Conservation (phyloP, 2,888 invertebrate species). For the Macroteleia sp. region DNA sequence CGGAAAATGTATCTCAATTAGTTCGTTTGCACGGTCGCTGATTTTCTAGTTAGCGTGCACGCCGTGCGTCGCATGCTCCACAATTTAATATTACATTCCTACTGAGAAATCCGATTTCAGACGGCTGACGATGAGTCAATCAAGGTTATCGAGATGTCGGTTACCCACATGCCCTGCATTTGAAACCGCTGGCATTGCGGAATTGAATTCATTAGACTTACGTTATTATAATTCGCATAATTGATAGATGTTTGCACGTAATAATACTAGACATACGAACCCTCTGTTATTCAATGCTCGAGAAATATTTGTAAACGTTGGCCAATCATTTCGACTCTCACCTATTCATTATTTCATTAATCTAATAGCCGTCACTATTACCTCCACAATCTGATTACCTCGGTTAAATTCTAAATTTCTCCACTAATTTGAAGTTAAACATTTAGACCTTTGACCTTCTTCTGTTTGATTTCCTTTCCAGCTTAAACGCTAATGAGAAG, state of each 20-base stretch:
- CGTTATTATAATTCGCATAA: slow-evolving; percentile 49
- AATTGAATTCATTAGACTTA: slow-evolving; percentile 48
- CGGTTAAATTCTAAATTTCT: too few relatives aligned
- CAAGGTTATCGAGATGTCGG: slow-evolving; percentile 51
- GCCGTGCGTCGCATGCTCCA: slow-evolving; percentile 40
- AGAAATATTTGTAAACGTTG: too few relatives aligned
- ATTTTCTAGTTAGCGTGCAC: slow-evolving; percentile 19
- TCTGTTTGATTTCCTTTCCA: too few relatives aligned
- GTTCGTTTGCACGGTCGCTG: slow-evolving; percentile 25
- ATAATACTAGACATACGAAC: too few relatives aligned
- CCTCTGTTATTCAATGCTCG: too few relatives aligned
- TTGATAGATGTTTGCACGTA: slow-evolving; percentile 27
- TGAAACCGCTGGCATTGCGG: slow-evolving; percentile 26
- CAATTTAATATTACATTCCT: slow-evolving; percentile 58
- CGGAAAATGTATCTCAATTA: slow-evolving; percentile 46
- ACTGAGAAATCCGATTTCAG: slow-evolving; percentile 53
- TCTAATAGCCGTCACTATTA: too few relatives aligned
- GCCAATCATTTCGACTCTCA: too few relatives aligned
- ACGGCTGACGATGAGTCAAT: slow-evolving; percentile 60
- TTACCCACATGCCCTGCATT: slow-evolving; percentile 52
- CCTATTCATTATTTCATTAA: too few relatives aligned
- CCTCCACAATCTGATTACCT: too few relatives aligned
- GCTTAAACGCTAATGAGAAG: too few relatives aligned
- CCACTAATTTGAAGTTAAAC: too few relatives aligned
- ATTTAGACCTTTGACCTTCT: too few relatives aligned